Base-by-base conservation (phyloP, 2,888 invertebrate genomes). In the Deroplatys truncata region DNA sequence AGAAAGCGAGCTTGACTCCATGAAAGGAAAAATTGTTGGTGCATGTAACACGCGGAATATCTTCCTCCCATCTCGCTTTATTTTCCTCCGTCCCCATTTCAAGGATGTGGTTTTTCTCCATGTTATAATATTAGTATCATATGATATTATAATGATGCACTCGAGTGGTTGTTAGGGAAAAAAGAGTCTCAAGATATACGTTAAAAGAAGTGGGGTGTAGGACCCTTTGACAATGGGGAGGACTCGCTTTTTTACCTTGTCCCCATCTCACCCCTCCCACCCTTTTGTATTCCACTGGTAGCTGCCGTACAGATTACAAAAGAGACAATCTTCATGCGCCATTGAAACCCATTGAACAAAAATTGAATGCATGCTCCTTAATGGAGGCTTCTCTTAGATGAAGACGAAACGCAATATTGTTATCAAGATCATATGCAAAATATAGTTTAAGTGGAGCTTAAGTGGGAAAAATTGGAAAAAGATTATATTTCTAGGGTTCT, bases 111-210 rank as follows among this genome's bases (percentile, higher is more conserved):
- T 86, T 85, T 72, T 49, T 28, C 85, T 85, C 43, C 85, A 49
- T 85, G 85, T 49, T 86, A 86, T 56, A 86, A 82, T 86, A 86
- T 86, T 56, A 86, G 82, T 86, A 86, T 86, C 86, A 86, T 86
- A 86, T 86, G 28, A 16, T 29, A 72, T 86, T 86, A 82, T 86
- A 72, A 86, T 86, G 25, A 86, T 25, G 56, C 56, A 28, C 86
- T 86, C 86, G 82, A 86, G 86, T 72, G 86, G 86, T 28, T 82
- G 28, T 72, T 72, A 72, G 28, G 15, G 15, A 25, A 28, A 25
- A 28, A 86, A 86, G 56, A 31, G 31, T 20, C 29, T 82, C 56
- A 86, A 86, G 86, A 86, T 86, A 25, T 82, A 86, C 86, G 86
- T 86, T 86, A 86, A 82, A 72, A 86, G 56, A 82, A 25, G 86